Base-by-base conservation (phyloP, 2,113 vertebrate genomes). In the Coptodon rendalli region DNA sequence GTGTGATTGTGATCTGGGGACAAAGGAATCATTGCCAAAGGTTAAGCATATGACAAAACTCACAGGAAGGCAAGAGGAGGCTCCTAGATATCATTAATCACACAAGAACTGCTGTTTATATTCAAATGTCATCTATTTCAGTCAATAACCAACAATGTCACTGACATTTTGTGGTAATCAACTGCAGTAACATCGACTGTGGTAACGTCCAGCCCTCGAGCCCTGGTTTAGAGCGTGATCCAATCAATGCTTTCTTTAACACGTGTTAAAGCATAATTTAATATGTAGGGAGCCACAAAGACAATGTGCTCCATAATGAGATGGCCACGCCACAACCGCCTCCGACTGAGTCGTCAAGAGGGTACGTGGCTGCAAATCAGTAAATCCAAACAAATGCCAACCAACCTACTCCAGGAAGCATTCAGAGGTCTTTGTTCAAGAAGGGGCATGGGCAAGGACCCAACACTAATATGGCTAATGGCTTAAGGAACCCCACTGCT, bases 391-490 rank as follows among this genome's bases (percentile, higher is more conserved):
- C 79, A 87, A 93, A 90, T 38, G 82, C 79, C 89, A 86, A 86
- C 80, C 93, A 86, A 88, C 84, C 71, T 81, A 79, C 89, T 90
- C 45, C 80, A 84, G 59, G 80, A 89, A 80, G 87, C 79, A 68
- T 91, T 66, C 80, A 91, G 86, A 81, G 85, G 93, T 89, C 93
- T 95, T 95, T 94, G 93, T 94, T 89, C 14, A 17, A 79, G 43
- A 85, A 85, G 89, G 90, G 93, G 83, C 91, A 89, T 1, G 43
- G 91, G 92, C 95, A 91, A 14, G 61, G 93, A 93, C 91, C 93
- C 95, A 93, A 94, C 92, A 95, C 93, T 93, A 94, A 95, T 92
- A 91, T 61, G 91, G 93, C 93, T 92, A 94, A 95, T 95, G 94
- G 94, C 93, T 95, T 94, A 95, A 92, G 91, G 81, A 94, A 91